Conservation (phyloP, 2,113 vertebrate species). For the Pantherophis guttatus region DNA sequence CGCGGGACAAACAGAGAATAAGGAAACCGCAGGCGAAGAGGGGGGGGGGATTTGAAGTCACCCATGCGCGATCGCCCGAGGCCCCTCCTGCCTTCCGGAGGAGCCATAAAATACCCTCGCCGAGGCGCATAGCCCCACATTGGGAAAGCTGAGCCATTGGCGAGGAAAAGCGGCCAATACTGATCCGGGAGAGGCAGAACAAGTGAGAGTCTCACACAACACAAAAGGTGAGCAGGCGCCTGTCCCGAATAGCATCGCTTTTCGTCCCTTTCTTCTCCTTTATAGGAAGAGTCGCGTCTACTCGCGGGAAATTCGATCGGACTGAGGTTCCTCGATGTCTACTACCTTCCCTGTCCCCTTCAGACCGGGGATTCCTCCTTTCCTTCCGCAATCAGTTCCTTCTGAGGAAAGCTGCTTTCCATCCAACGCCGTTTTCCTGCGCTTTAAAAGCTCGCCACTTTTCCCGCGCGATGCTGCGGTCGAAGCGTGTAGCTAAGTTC, state of each 20-base stretch:
- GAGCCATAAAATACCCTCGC: constrained; percentile 65
- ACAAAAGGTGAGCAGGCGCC: neutral
- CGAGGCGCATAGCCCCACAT: constrained; percentile 42
- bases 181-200: neutral
- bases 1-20: constrained; percentile 15
- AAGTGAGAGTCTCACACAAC: neutral
- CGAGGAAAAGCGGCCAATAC: neutral
- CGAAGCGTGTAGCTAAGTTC: neutral
- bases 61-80: constrained; percentile 61
- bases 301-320: neutral
- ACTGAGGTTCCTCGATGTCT: neutral
- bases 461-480: neutral
- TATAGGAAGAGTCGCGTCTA: neutral
- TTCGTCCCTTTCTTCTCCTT: neutral
- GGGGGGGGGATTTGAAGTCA: constrained; percentile 38
- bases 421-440: no score
- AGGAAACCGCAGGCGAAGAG: neutral
- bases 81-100: constrained; percentile 70
- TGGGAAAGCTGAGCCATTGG: constrained; percentile 20
- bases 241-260: neutral
- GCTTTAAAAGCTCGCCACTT: neutral
- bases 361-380: neutral
- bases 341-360: neutral
- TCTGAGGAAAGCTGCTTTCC: neutral
- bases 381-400: neutral